phyloP scores from a whole-genome alignment of 2,797 vertebrate genomes.

The Acanthornis magna region DNA sequence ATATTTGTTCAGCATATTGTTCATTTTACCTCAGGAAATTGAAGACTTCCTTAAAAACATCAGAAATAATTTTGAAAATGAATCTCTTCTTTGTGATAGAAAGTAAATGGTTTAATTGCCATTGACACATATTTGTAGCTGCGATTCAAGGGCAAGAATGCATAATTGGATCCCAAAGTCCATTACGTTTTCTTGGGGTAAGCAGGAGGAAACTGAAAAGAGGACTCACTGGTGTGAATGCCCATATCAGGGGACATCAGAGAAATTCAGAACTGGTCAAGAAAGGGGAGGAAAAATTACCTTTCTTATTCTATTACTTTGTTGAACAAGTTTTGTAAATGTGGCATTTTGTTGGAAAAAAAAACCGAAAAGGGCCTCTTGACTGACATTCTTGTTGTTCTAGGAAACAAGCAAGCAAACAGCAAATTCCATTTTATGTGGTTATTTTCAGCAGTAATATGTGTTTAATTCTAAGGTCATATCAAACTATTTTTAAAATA shows the following conservation, averaged over 20 bases:
- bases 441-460: background rate
- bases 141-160: background rate
- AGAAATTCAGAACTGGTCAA: background rate
- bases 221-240: background rate
- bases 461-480: background rate
- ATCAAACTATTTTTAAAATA: background rate
- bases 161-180: background rate
- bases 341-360: background rate
- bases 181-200: background rate
- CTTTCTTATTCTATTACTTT: background rate
- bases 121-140: background rate
- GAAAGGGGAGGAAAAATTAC: background rate
- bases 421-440: background rate
- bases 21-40: background rate
- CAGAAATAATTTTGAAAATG: background rate
- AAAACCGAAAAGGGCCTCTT: background rate
- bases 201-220: background rate
- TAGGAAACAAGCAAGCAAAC: background rate
- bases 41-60: background rate
- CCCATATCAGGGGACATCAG: background rate
- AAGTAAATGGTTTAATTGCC: background rate
- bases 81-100: background rate
- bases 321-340: background rate
- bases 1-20: background rate
- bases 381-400: background rate